Percentiles rank a stretch among this genome's conserved stretches.
Conservation (phyloP, 1,140 invertebrate species). For the Bombus pascuorum region DNA sequence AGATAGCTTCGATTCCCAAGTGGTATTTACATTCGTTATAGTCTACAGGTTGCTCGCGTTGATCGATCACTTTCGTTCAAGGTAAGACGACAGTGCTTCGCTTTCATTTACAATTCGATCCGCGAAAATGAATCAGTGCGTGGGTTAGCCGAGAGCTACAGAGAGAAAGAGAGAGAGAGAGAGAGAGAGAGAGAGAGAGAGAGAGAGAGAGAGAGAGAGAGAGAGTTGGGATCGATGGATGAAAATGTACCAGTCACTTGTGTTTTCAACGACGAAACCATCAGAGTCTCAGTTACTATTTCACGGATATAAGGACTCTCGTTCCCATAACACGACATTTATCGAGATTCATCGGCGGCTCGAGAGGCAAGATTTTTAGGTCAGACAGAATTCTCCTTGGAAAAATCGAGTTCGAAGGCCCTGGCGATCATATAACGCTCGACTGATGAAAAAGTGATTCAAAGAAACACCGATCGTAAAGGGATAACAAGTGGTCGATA, state of each 20-base stretch:
- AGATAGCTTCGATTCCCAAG: not conserved
- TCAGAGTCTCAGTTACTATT: not conserved
- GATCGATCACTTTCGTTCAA: slow-evolving; percentile 1
- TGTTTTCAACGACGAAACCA: too few relatives aligned
- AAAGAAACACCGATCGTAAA: slow-evolving; percentile 40
- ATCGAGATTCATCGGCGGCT: too few relatives aligned
- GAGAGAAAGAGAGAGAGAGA: too few relatives aligned
- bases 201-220: too few relatives aligned
- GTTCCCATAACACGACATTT: too few relatives aligned
- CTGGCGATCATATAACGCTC: slow-evolving; percentile 23
- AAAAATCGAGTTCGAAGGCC: slow-evolving; percentile 56
- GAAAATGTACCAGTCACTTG: not conserved
- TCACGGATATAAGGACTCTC: too few relatives aligned
- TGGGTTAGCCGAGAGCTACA: too few relatives aligned
- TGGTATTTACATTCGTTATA: slow-evolving; percentile 3
- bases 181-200: too few relatives aligned
- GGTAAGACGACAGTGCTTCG: not conserved
- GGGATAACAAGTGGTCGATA: slow-evolving; percentile 34
- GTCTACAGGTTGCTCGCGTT: too few relatives aligned
- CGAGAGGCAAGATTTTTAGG: slow-evolving; percentile 20
- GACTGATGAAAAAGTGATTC: not conserved
- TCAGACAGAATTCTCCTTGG: slow-evolving; percentile 51
- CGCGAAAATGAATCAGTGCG: not conserved
- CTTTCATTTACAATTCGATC: not conserved
- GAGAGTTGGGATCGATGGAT: too few relatives aligned